phyloP scores from a whole-genome alignment of 2,888 invertebrate species.

The Sinhomidia bicolor region DNA sequence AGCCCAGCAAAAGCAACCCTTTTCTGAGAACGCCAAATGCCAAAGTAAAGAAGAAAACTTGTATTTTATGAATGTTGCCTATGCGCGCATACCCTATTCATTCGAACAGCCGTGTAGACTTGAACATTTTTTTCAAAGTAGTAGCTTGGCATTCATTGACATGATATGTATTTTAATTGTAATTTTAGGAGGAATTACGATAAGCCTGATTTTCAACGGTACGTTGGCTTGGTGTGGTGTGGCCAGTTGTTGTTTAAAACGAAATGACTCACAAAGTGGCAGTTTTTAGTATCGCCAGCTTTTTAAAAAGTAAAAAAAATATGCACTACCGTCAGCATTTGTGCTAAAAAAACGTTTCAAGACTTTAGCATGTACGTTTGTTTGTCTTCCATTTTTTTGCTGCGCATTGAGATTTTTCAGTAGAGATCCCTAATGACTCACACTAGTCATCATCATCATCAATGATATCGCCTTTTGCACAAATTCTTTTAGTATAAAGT shows the following conservation, averaged over 20 bases:
- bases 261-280: slow-evolving; percentile 32
- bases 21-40: slow-evolving; percentile 39
- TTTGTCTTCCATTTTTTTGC: neutral
- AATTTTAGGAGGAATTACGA: slow-evolving; percentile 33
- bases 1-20: slow-evolving; percentile 34
- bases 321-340: neutral
- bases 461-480: neutral
- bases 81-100: neutral
- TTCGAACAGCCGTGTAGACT: too few species aligned
- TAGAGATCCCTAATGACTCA: slow-evolving; percentile 49
- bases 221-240: neutral
- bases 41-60: slow-evolving; percentile 23
- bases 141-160: neutral
- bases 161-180: slow-evolving; percentile 33
- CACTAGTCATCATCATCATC: slow-evolving; percentile 28
- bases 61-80: slow-evolving; percentile 38
- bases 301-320: neutral
- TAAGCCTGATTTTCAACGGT: slow-evolving; percentile 48
- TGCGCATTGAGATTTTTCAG: neutral
- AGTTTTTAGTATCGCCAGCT: slow-evolving; percentile 39
- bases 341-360: neutral
- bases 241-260: slow-evolving; percentile 15
- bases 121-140: too few species aligned
- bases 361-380: neutral
- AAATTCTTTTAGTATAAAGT: neutral